phyloP scores from a whole-genome alignment of 2,797 vertebrate species.

The Sebastes vulpes region DNA sequence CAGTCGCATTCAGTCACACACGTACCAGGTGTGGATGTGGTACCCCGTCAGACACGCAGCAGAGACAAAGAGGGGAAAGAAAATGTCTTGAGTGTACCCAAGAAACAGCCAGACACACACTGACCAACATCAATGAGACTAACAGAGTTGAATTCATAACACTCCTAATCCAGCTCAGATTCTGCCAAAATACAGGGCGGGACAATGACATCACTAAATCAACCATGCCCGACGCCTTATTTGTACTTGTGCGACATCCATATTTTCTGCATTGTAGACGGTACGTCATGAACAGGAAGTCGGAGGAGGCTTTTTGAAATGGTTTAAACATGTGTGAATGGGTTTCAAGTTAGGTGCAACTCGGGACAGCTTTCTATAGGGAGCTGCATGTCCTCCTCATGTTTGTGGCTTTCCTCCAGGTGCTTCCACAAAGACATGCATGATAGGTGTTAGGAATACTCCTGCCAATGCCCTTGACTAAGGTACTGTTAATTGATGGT shows the following conservation, averaged over 20 bases:
- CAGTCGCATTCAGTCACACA: not conserved
- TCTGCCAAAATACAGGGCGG: constrained; percentile 19
- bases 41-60: not conserved
- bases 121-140: not conserved
- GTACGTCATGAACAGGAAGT: constrained; percentile 31
- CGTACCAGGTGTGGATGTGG: not conserved
- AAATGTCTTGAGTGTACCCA: not conserved
- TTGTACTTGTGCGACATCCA: constrained; percentile 13
- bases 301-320: not conserved
- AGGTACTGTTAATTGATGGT: not conserved
- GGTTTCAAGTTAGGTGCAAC: constrained; percentile 1
- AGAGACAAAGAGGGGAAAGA: constrained; percentile 12
- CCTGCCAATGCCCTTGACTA: not conserved
- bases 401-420: not conserved
- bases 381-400: not conserved
- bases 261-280: constrained; percentile 10
- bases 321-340: constrained; percentile 23
- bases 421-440: not conserved
- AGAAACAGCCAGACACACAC: not conserved
- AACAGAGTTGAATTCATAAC: constrained; percentile 3
- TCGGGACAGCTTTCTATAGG: not conserved
- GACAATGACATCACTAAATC: constrained; percentile 44
- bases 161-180: not conserved
- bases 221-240: constrained; percentile 16
- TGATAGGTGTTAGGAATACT: not conserved